A percentile compares a stretch with the other conserved stretches of the same genome.
These are phyloP conservation scores for Notothenia rossii DNA, from an alignment of 2,113 vertebrate genomes.

Conservation along the genomic window DNA sequence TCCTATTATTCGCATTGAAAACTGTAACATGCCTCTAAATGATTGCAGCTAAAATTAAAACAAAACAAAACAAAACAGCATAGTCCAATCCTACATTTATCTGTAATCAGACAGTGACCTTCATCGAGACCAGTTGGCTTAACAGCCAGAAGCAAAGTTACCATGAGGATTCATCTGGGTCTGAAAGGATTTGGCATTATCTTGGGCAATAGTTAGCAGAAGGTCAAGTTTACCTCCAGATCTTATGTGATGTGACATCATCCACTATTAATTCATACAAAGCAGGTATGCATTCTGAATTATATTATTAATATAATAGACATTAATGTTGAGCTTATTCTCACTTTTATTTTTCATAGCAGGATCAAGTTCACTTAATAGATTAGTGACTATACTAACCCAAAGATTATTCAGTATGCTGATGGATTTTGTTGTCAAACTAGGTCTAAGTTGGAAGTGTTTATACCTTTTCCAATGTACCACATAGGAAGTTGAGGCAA, in stretches of 20 bases:
- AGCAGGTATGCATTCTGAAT: neutral
- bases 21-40: conserved; percentile 8
- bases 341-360: neutral
- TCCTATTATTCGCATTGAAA: neutral
- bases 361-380: neutral
- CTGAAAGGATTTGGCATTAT: neutral
- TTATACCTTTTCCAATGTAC: neutral
- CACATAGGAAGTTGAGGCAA: neutral
- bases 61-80: neutral
- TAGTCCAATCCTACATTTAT: neutral
- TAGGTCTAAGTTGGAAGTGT: neutral
- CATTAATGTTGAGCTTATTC: neutral
- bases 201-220: neutral
- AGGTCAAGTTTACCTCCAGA: neutral
- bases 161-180: neutral
- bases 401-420: neutral
- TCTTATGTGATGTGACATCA: neutral
- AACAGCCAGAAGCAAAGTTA: conserved; percentile 2
- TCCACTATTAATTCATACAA: neutral
- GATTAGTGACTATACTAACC: neutral
- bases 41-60: neutral
- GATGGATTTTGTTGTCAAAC: neutral
- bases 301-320: neutral
- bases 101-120: neutral
- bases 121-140: conserved; percentile 2